Evolutionary conservation across 2,797 vertebrate species (phyloP), one percentile per base, ranked within the genome.

Genomic region (Smutsia temminckii): DNA sequence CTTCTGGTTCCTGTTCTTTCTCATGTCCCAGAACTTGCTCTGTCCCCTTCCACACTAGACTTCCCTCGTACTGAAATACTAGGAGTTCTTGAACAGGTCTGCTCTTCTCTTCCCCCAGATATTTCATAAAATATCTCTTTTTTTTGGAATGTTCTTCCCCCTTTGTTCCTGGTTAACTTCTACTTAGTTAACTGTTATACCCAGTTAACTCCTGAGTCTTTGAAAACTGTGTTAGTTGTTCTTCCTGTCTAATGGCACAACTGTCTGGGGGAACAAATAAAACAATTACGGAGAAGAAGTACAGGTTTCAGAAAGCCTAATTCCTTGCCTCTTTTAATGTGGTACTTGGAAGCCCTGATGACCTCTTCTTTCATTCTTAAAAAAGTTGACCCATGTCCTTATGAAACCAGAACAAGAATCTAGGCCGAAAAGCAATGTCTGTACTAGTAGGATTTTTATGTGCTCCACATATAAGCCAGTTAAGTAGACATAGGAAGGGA

Each of bases 151-250:
- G 72, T 16, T 95, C 63, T 81, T 72, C 29, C 12, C 42, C 25
- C 32, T 94, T 92, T 90, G 66, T 53, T 78, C 27, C 85, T 97
- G 94, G 89, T 85, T 74, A 66, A 66, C 57, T 71, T 96, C 90
- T 74, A 81, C 46, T 91, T 83, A 81, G 63, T 32, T 89, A n/a
- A 92, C 27, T 92, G 37, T 53, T 89, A 42, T 0, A 20, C 69
- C 69, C 79, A 95, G 42, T 92, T 88, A 93, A 90, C 72, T 94
- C 72, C 12, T 0, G 12, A 92, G 89, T 72, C 51, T 88, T 94
- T 4, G 8, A 93, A 81, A 90, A 75, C 85, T 72, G 90, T 83
- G 37, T 66, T 61, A 69, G 29, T 85, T 64, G 9, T 88, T 94
- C 51, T 27, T 95, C 34, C 81, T 78, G 71, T 69, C 59, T 75